Conservation (phyloP, 2,888 invertebrate genomes). For the Thereva unica region DNA sequence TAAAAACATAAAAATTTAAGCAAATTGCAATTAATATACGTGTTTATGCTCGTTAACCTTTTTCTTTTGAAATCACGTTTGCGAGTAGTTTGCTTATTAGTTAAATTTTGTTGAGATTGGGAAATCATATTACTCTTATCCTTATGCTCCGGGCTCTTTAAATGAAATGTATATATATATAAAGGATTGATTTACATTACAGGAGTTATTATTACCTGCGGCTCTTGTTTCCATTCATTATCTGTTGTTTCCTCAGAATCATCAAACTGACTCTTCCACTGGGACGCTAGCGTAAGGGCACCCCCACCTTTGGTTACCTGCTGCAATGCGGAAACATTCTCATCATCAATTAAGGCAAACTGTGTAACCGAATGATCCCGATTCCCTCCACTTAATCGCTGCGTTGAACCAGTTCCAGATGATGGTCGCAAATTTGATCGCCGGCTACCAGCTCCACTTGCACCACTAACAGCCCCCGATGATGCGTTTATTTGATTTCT, state of each 20-base stretch:
- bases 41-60: conserved; percentile 41
- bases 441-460: conserved; percentile 47
- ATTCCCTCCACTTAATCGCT: conserved; percentile 56
- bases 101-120: conserved; percentile 55
- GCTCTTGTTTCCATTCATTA: conserved; percentile 91
- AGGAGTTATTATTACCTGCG: conserved; percentile 51
- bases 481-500: conserved; percentile 40
- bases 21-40: conserved; percentile 25
- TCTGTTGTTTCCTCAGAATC: conserved; percentile 94
- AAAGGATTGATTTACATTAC: not conserved
- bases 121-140: conserved; percentile 51
- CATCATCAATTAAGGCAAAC: conserved; percentile 91
- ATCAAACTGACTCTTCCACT: conserved; percentile 95
- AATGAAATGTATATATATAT: conserved; percentile 47
- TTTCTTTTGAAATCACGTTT: conserved; percentile 45
- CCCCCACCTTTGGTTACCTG: conserved; percentile 89
- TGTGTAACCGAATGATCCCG: conserved; percentile 86
- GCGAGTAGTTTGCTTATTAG: conserved; percentile 46
- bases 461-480: conserved; percentile 31
- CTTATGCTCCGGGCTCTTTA: conserved; percentile 59
- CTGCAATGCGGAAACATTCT: conserved; percentile 85
- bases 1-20: conserved; percentile 3
- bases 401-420: conserved; percentile 47
- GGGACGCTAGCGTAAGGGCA: conserved; percentile 86
- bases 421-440: conserved; percentile 53